Percentiles rank a stretch among this genome's conserved stretches.
Evolutionary conservation across 2,797 vertebrate species (phyloP).

Genomic region (Aeoliscus strigatus): DNA sequence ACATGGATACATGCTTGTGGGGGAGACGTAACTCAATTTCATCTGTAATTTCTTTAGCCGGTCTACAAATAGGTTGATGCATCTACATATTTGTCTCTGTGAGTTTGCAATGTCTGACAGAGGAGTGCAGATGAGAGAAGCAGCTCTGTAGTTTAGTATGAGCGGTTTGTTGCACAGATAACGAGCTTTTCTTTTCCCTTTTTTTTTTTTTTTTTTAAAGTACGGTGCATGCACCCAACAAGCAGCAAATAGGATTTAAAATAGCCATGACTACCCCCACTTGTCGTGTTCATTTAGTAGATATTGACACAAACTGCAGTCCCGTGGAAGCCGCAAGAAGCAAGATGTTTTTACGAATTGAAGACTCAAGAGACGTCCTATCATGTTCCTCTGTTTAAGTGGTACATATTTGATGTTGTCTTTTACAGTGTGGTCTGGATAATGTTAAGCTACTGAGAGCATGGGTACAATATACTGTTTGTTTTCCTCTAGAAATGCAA

Average conservation of each 20-base stretch:
- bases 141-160: constrained; percentile 5
- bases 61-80: constrained; percentile 62
- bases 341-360: constrained; percentile 31
- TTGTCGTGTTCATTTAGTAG: constrained; percentile 33
- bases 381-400: constrained; percentile 35
- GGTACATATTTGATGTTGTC: constrained; percentile 57
- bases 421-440: no score
- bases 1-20: constrained; percentile 57
- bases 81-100: constrained; percentile 44
- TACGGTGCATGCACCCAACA: neutral
- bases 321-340: constrained; percentile 12
- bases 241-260: constrained; percentile 3
- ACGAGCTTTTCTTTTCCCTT: no score
- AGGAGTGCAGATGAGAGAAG: constrained; percentile 31
- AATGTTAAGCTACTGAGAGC: no score
- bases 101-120: constrained; percentile 53
- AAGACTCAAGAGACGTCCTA: constrained; percentile 39
- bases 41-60: constrained; percentile 68
- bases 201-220: constrained; percentile 1
- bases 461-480: no score
- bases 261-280: constrained; percentile 12
- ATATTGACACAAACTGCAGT: constrained; percentile 21
- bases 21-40: constrained; percentile 66
- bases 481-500: no score
- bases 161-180: no score